phyloP scores from a whole-genome alignment of 2,888 invertebrate genomes.

The Allolobophora icterica region DNA sequence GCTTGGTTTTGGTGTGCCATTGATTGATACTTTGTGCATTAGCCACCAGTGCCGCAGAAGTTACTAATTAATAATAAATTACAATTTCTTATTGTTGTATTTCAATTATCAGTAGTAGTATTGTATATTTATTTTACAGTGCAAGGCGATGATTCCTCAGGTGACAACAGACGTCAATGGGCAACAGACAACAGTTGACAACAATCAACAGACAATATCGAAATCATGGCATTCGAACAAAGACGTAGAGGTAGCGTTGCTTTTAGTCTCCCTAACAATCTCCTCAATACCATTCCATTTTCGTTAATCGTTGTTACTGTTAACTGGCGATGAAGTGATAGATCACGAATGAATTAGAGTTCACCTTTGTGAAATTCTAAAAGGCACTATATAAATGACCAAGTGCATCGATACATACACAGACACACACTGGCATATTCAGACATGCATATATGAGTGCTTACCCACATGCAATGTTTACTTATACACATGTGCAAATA shows the following conservation, averaged over 20 bases:
- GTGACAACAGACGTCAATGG: background rate
- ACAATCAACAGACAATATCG: background rate
- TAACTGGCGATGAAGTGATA: fast-evolving
- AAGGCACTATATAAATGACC: too few relatives aligned
- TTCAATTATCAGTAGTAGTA: background rate
- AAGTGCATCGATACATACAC: too few relatives aligned
- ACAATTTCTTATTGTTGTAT: background rate
- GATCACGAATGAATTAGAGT: background rate
- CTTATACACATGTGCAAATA: too few relatives aligned
- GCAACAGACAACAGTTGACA: background rate
- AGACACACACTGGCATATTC: too few relatives aligned
- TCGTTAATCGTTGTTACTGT: background rate
- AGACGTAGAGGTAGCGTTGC: conserved; percentile 9
- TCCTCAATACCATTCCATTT: background rate
- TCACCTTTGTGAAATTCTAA: background rate
- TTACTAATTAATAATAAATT: background rate
- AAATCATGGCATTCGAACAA: conserved; percentile 22
- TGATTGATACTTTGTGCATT: too few relatives aligned
- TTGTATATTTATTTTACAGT: background rate
- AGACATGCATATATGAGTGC: too few relatives aligned
- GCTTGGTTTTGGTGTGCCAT: too few relatives aligned
- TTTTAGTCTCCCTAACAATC: background rate
- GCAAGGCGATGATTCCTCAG: conserved; percentile 14
- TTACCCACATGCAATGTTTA: too few relatives aligned
- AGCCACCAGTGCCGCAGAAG: too few relatives aligned